phyloP scores from a whole-genome alignment of 2,888 invertebrate species.

The Stenichneumon culpator region DNA sequence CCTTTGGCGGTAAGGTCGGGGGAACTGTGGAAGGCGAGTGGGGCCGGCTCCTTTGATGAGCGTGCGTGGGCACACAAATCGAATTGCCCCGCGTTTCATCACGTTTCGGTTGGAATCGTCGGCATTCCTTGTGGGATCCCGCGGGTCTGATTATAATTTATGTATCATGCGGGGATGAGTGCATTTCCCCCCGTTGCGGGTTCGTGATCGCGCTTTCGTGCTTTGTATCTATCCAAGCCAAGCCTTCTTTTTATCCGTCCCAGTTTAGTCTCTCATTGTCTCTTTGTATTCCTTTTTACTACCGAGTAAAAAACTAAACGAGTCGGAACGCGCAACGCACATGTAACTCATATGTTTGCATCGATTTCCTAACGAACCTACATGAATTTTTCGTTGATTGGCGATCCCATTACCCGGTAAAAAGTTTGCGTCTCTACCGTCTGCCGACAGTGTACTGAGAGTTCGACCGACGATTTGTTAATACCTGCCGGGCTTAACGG shows the following conservation, averaged over 20 bases:
- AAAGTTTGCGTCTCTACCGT: conserved; percentile 33
- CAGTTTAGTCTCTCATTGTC: conserved; percentile 39
- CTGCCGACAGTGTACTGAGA: conserved; percentile 24
- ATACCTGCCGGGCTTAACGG: conserved; percentile 62
- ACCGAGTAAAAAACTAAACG: neutral
- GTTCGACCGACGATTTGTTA: conserved; percentile 61
- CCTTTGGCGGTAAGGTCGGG: conserved; percentile 72
- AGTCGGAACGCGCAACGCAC: neutral
- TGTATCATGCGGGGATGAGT: conserved; percentile 69
- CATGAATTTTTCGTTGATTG: conserved; percentile 12
- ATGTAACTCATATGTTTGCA: conserved; percentile 38
- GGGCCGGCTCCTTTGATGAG: conserved; percentile 82
- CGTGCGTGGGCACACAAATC: conserved; percentile 83
- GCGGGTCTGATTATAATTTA: conserved; percentile 82
- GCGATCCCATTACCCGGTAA: conserved; percentile 61
- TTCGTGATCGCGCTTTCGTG: conserved; percentile 37
- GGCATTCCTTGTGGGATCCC: conserved; percentile 69
- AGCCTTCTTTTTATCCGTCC: conserved; percentile 28
- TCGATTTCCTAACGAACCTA: conserved; percentile 30
- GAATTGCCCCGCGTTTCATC: conserved; percentile 83
- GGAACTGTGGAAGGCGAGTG: conserved; percentile 61
- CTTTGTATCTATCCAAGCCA: conserved; percentile 5
- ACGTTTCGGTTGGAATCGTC: conserved; percentile 79
- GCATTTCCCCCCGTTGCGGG: conserved; percentile 41
- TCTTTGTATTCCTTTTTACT: conserved; percentile 45